Conservation (phyloP, 1,140 invertebrate genomes). For the Cotesia glomerata region DNA sequence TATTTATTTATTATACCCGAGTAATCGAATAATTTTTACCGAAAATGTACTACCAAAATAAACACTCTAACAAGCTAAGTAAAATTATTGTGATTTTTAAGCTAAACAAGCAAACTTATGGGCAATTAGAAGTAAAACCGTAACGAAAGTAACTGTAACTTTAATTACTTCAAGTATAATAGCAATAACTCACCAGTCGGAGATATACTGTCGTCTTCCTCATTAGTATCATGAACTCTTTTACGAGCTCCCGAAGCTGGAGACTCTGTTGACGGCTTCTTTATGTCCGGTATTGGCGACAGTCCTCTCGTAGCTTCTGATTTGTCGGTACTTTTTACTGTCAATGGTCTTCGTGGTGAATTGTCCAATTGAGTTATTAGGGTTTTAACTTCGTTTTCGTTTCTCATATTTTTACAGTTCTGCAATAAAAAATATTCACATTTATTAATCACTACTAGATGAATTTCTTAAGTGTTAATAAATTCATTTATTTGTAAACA, state of each 20-base stretch:
- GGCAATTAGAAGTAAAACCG: conserved; percentile 43
- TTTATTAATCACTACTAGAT: background rate
- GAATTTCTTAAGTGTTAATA: too few species aligned
- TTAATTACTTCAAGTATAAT: conserved; percentile 35
- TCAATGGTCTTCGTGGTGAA: conserved; percentile 40
- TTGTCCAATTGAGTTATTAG: conserved; percentile 52
- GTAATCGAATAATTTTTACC: too few species aligned
- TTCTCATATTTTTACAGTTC: too few species aligned
- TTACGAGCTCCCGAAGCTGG: conserved; percentile 49
- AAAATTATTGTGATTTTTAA: too few species aligned
- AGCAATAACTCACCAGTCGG: conserved; percentile 58
- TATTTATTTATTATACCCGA: too few species aligned
- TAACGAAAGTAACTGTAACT: conserved; percentile 38
- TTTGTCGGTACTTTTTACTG: too few species aligned
- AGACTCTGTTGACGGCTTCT: conserved; percentile 41
- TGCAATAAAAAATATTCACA: background rate
- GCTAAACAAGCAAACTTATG: conserved; percentile 29
- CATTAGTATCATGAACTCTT: conserved; percentile 51
- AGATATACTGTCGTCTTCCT: conserved; percentile 45
- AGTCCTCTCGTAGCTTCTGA: too few species aligned
- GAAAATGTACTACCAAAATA: too few species aligned
- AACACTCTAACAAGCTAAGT: too few species aligned
- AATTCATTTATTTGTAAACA: too few species aligned
- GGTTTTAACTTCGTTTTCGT: conserved; percentile 33
- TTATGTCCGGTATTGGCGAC: background rate